These are phyloP conservation scores for Acrocera orbiculus DNA, from an alignment of 2,888 invertebrate genomes.

Conservation along the genomic window DNA sequence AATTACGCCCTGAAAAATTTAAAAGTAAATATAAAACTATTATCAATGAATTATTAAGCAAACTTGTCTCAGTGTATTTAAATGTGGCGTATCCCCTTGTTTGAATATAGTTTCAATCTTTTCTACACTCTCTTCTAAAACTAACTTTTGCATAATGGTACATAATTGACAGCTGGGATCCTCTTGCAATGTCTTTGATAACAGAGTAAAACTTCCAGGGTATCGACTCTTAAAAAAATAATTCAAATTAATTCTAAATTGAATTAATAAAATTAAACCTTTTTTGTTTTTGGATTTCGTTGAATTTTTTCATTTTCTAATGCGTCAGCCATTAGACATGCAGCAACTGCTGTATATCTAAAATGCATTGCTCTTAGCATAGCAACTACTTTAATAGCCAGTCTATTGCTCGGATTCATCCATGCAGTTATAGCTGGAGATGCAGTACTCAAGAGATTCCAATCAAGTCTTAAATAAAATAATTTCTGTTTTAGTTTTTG, in stretches of 20 bases:
- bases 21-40: constrained; percentile 12
- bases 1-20: constrained; percentile 58
- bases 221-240: constrained; percentile 66
- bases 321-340: constrained; percentile 89
- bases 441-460: constrained; percentile 90
- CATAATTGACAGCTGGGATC: constrained; percentile 92
- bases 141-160: constrained; percentile 69
- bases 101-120: constrained; percentile 69
- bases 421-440: constrained; percentile 95
- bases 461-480: constrained; percentile 47
- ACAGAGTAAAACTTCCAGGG: constrained; percentile 59
- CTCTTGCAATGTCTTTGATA: constrained; percentile 80
- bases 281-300: constrained; percentile 27
- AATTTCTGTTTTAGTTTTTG: neutral
- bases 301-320: constrained; percentile 66
- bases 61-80: constrained; percentile 76
- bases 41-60: constrained; percentile 5
- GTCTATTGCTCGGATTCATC: constrained; percentile 89
- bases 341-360: constrained; percentile 70
- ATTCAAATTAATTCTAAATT: too few species aligned
- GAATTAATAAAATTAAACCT: too few species aligned
- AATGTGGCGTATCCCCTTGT: constrained; percentile 66
- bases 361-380: constrained; percentile 64
- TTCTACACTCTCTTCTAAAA: constrained; percentile 55
- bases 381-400: constrained; percentile 68